phyloP scores from a whole-genome alignment of 1,140 invertebrate genomes.

The Pentalonia nigronervosa region DNA sequence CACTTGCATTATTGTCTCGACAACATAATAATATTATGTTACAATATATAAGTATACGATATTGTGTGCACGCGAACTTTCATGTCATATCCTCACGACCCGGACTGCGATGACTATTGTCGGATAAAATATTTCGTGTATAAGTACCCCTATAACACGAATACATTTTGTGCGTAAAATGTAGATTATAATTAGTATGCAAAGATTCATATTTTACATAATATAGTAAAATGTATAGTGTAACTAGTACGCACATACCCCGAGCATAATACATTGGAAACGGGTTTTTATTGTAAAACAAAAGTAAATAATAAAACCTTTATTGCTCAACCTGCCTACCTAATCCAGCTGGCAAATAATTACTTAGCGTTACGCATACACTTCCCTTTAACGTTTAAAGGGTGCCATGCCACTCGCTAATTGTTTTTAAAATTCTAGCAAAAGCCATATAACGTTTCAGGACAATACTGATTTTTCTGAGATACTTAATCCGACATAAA shows the following conservation, averaged over 20 bases:
- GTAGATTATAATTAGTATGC: slow-evolving; percentile 5
- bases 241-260: not conserved
- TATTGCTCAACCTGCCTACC: not conserved
- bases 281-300: slow-evolving; percentile 12
- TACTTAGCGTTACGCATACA: not conserved
- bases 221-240: not conserved
- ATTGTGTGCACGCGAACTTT: not conserved
- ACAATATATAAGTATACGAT: not conserved
- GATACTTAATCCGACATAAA: slow-evolving; percentile 5
- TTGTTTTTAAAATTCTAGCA: slow-evolving; percentile 21
- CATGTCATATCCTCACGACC: not conserved
- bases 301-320: slow-evolving; percentile 39
- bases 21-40: not conserved
- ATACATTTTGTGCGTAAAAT: not conserved
- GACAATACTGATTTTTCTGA: not conserved
- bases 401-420: not conserved
- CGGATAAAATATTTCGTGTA: not conserved
- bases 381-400: slow-evolving; percentile 8
- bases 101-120: not conserved
- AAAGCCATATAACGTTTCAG: not conserved
- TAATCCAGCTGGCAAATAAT: not conserved
- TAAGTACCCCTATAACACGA: not conserved
- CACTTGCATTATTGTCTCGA: too few species aligned
- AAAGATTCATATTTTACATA: slow-evolving; percentile 15
- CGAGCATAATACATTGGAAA: not conserved